Conservation (phyloP, 1,140 invertebrate genomes). For the Danaus melanippus region DNA sequence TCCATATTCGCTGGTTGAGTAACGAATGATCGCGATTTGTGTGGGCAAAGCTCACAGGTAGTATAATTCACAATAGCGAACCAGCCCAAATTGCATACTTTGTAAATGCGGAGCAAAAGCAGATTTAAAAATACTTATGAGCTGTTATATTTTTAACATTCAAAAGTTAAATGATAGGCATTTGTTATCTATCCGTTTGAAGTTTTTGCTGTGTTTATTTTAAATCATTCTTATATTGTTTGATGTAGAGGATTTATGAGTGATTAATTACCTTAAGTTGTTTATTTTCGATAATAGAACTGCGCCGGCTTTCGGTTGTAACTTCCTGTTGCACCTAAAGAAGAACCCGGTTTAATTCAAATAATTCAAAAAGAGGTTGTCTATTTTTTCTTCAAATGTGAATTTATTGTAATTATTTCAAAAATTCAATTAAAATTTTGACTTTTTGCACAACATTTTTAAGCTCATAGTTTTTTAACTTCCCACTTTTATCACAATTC, state of each 20-base stretch:
- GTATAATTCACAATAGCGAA: too few species aligned
- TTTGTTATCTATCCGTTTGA: too few species aligned
- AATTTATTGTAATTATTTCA: conserved; percentile 3
- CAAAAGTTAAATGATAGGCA: too few species aligned
- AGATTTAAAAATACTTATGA: too few species aligned
- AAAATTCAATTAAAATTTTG: neutral
- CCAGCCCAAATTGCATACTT: too few species aligned
- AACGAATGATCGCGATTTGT: too few species aligned
- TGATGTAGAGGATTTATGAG: neutral
- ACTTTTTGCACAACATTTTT: neutral
- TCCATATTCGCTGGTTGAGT: too few species aligned
- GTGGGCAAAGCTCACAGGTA: too few species aligned
- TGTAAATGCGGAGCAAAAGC: too few species aligned
- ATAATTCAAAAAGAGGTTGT: conserved; percentile 1
- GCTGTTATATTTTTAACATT: too few species aligned
- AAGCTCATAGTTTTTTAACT: conserved; percentile 2
- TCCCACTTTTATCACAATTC: conserved; percentile 12
- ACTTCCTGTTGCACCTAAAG: conserved; percentile 61
- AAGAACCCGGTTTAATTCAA: conserved; percentile 7
- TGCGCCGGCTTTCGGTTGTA: conserved; percentile 75
- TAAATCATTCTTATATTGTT: neutral
- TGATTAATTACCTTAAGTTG: conserved; percentile 67
- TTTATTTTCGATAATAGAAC: conserved; percentile 76
- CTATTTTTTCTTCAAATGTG: conserved; percentile 2
- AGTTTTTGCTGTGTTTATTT: too few species aligned